Evolutionary conservation across 2,888 invertebrate genomes (phyloP), one percentile per base, ranked within the genome.

Genomic region (Meta bourneti): DNA sequence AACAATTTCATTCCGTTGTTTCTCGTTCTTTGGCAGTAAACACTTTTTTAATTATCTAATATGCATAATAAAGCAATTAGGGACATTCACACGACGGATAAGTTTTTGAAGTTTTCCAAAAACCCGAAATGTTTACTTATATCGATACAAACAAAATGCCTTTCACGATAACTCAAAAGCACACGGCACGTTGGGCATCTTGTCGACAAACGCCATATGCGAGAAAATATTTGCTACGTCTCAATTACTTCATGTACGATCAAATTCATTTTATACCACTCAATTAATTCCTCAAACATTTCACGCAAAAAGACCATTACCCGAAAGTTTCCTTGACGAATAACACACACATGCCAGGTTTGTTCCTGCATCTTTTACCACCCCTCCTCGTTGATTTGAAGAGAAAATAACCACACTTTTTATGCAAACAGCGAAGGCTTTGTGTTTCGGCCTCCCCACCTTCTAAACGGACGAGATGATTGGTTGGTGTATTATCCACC

Each of bases 291-390:
- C 48, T 9, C 48, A 49, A 9, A 34, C 48, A 77, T 7, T 51
- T 16, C 77, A 77, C 77, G 77, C 77, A 77, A 77, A 49, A 77
- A 9, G 16, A 49, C n/a, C 77, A 77, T 77, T 77, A 77, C 9
- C 13, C 8, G 0, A 0, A 77, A 34, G 7, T 13, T 74, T 20
- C 20, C n/a, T 19, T 34, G 34, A 4, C 1, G 34, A 34, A 34
- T 34, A 34, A 34, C 34, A 34, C 34, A 34, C 34, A 34, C 34
- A 34, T 34, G 34, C 1, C 34, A 4, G 34, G 34, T 34, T 34
- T 34, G 34, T 34, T 2, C 34, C 34, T 1, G 34, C 34, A 34
- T 34, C 61, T 11, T 16, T 61, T 16, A 61, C 11, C 16, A 11
- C 61, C 61, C 61, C 61, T 61, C 9, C 13, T 61, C 61, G 13